Conservation (phyloP, 2,888 invertebrate species). For the Eutolmus rufibarbis region DNA sequence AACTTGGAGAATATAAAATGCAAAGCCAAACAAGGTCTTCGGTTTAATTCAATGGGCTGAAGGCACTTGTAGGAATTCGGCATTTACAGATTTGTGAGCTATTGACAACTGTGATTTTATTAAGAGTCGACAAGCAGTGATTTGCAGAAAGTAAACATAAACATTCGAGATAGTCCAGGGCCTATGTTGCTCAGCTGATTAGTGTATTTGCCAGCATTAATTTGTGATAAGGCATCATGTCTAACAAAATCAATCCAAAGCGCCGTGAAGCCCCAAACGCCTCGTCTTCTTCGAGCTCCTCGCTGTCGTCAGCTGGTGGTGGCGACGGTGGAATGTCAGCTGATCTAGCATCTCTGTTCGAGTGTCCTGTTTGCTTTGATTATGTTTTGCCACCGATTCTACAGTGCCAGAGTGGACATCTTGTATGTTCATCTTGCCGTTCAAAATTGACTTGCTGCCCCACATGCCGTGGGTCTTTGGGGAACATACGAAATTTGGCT, state of each 20-base stretch:
- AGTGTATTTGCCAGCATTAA: background rate
- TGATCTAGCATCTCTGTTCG: slow-evolving; percentile 89
- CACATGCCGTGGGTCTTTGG: slow-evolving; percentile 95
- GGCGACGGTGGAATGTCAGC: slow-evolving; percentile 72
- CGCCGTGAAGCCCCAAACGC: slow-evolving; percentile 58
- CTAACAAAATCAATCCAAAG: slow-evolving; percentile 63
- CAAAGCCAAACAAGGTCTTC: background rate
- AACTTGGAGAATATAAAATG: background rate
- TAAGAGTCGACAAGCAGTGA: background rate
- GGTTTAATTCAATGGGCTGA: background rate
- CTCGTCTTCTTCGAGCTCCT: slow-evolving; percentile 63
- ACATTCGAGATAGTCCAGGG: background rate
- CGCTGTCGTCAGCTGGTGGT: slow-evolving; percentile 62
- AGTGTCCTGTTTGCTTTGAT: slow-evolving; percentile 98
- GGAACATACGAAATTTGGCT: slow-evolving; percentile 96
- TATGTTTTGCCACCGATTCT: slow-evolving; percentile 98
- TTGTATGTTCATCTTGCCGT: slow-evolving; percentile 96
- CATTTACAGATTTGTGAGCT: background rate
- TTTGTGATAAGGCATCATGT: slow-evolving; percentile 53
- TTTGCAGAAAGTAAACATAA: background rate
- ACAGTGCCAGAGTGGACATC: slow-evolving; percentile 98
- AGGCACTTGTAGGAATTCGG: background rate
- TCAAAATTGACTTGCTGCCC: slow-evolving; percentile 98
- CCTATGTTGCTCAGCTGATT: slow-evolving; percentile 21
- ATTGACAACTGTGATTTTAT: background rate